Percentiles rank a stretch among this genome's conserved stretches.
These are phyloP conservation scores for Donacobius atricapilla DNA, from an alignment of 2,113 vertebrate species.

Conservation along the genomic window DNA sequence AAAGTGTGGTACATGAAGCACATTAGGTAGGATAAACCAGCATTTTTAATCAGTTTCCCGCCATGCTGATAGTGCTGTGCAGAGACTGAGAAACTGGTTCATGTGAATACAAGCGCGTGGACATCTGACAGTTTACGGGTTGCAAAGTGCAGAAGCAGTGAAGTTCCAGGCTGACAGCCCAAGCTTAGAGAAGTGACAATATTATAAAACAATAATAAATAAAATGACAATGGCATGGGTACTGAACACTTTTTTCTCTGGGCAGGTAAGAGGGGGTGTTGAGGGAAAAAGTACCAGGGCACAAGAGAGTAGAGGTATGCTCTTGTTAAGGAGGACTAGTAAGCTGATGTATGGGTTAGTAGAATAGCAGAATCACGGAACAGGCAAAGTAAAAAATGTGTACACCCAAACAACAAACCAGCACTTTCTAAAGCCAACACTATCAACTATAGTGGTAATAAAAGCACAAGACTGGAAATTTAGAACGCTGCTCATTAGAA, in stretches of 20 bases:
- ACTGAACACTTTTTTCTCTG: not conserved
- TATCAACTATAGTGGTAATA: not conserved
- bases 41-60: not conserved
- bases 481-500: not conserved
- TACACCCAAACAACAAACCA: not conserved
- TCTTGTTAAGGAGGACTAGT: not conserved
- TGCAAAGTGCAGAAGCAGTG: not conserved
- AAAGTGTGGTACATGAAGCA: not conserved
- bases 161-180: not conserved
- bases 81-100: not conserved
- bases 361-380: not conserved
- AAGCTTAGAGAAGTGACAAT: not conserved
- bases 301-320: not conserved
- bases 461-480: not conserved
- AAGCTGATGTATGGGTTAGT: not conserved
- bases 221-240: not conserved
- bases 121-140: not conserved
- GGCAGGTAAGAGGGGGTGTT: rapidly evolving
- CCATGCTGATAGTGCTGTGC: not conserved
- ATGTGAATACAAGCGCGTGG: not conserved
- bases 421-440: not conserved
- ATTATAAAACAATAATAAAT: not conserved
- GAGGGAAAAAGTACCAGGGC: not conserved
- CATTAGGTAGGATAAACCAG: not conserved
- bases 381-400: not conserved